Evolutionary conservation across 2,797 vertebrate genomes (phyloP).

Genomic region (Pseudochaenichthys georgianus): DNA sequence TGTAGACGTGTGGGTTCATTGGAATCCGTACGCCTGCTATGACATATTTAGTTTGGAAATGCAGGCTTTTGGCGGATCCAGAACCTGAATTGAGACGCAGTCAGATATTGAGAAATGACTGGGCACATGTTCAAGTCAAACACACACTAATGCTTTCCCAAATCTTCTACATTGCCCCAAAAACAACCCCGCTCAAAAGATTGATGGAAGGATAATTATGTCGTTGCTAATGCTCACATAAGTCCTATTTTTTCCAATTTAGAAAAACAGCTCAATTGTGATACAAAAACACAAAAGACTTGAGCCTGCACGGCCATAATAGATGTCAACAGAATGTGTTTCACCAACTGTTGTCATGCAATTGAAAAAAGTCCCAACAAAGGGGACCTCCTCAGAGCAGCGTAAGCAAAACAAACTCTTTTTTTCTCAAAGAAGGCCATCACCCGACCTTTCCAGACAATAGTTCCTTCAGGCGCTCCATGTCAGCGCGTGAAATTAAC

Average conservation of each 20-base stretch:
- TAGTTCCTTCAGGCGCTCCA: slow-evolving; percentile 34
- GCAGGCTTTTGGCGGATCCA: slow-evolving; percentile 4
- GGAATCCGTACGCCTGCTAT: slow-evolving; percentile 1
- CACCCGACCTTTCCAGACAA: slow-evolving; percentile 44
- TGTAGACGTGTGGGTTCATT: neutral
- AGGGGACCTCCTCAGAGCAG: slow-evolving; percentile 3
- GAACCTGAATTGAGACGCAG: neutral
- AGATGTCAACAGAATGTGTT: neutral
- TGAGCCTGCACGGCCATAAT: neutral
- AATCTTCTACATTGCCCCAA: neutral
- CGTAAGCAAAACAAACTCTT: slow-evolving; percentile 10
- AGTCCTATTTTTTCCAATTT: neutral
- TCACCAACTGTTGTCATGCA: neutral
- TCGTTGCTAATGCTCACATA: neutral
- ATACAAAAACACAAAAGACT: neutral
- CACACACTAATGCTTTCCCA: slow-evolving; percentile 1
- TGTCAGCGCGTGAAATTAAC: slow-evolving; percentile 47
- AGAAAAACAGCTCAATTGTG: neutral
- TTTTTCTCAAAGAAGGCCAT: slow-evolving; percentile 40
- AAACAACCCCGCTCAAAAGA: neutral
- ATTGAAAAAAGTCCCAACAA: slow-evolving; percentile 3
- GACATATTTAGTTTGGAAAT: slow-evolving; percentile 14
- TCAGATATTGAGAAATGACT: neutral
- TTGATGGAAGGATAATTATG: neutral
- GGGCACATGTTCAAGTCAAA: neutral